Evolutionary conservation across 53 echinoderm and acorn worm species (phyloP).

Genomic region (Echinometra lucunter): DNA sequence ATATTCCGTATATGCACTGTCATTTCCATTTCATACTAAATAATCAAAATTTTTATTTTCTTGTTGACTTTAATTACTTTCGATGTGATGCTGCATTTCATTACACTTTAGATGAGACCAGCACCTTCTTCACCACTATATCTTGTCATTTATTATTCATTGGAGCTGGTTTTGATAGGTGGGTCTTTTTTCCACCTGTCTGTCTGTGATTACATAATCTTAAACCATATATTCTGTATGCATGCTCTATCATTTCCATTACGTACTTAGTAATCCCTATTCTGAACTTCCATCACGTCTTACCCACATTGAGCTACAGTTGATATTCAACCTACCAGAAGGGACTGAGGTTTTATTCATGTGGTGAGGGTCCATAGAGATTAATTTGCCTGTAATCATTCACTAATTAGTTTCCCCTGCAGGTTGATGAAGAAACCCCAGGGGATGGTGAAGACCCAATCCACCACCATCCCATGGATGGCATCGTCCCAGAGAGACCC

Average conservation of each 20-base stretch:
- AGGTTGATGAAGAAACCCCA: conserved; percentile 52
- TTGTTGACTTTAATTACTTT: background rate
- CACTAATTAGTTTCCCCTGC: conserved; percentile 59
- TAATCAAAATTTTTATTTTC: background rate
- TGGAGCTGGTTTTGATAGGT: background rate
- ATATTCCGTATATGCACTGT: background rate
- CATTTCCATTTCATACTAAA: background rate
- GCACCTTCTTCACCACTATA: background rate
- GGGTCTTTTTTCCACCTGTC: background rate
- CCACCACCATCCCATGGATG: conserved; percentile 16
- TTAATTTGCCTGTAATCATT: conserved; percentile 40
- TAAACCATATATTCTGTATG: background rate
- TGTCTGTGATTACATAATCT: background rate
- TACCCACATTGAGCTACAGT: background rate
- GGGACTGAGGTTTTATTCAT: background rate
- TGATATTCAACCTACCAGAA: background rate
- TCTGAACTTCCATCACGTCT: background rate
- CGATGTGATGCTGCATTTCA: too few relatives aligned
- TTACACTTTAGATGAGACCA: too few relatives aligned
- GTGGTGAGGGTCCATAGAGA: background rate
- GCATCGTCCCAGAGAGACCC: background rate
- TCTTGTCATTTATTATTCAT: too few relatives aligned
- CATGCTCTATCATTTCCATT: background rate
- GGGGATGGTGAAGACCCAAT: background rate
- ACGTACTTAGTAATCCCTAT: background rate